Evolutionary conservation across 2,113 vertebrate genomes (phyloP).

Genomic region (Semnornis frantzii): DNA sequence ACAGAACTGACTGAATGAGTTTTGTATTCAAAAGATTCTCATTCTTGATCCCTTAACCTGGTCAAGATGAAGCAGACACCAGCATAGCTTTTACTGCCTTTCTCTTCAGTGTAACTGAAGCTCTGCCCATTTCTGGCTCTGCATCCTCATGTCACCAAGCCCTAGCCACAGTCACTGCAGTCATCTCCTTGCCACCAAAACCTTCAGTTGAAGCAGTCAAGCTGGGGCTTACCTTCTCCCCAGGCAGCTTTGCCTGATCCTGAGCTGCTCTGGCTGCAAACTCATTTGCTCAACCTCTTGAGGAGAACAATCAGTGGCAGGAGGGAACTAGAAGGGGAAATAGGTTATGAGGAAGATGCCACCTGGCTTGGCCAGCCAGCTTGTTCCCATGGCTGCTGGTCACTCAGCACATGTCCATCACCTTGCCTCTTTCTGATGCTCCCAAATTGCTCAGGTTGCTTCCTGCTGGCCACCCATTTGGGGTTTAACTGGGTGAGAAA

Average conservation of each 20-base stretch:
- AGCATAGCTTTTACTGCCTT: not conserved
- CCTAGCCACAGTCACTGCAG: not conserved
- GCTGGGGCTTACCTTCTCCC: not conserved
- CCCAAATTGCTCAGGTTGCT: accelerated
- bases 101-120: not conserved
- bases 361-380: not conserved
- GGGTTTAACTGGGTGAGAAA: not conserved
- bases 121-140: not conserved
- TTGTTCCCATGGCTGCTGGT: not conserved
- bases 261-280: not conserved
- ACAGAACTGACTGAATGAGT: not conserved
- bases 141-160: not conserved
- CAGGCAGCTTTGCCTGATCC: not conserved
- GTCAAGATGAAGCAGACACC: not conserved
- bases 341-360: accelerated
- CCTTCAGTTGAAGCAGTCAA: not conserved
- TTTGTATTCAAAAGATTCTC: not conserved
- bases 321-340: not conserved
- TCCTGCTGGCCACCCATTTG: not conserved
- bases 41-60: not conserved
- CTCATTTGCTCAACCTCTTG: not conserved
- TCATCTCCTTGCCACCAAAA: not conserved
- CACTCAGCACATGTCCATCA: not conserved
- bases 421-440: not conserved
- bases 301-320: not conserved